These are phyloP conservation scores for Channa striata DNA, from an alignment of 2,797 vertebrate species.

Conservation along the genomic window DNA sequence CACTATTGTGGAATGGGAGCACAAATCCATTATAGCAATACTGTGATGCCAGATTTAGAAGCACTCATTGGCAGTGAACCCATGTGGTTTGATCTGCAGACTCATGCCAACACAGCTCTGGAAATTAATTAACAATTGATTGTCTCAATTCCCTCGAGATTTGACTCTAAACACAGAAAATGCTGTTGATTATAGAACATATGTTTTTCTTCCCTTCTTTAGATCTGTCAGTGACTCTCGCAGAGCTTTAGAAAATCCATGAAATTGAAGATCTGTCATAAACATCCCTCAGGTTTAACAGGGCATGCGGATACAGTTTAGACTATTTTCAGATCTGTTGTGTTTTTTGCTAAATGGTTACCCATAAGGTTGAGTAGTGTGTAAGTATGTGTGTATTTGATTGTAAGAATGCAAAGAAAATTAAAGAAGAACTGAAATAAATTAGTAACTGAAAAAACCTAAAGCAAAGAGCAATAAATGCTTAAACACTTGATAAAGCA, in stretches of 20 bases:
- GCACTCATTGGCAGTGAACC: slow-evolving; percentile 18
- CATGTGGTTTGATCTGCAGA: slow-evolving; percentile 21
- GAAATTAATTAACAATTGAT: slow-evolving; percentile 67
- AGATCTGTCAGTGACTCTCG: slow-evolving; percentile 36
- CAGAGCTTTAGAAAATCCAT: slow-evolving; percentile 46
- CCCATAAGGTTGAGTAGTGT: slow-evolving; percentile 37
- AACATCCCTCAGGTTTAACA: slow-evolving; percentile 57
- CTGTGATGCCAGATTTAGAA: slow-evolving; percentile 26
- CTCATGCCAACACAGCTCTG: slow-evolving; percentile 36
- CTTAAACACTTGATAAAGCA: slow-evolving; percentile 17
- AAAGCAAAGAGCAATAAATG: slow-evolving; percentile 27
- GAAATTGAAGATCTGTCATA: slow-evolving; percentile 53
- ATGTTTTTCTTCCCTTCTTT: slow-evolving; percentile 58
- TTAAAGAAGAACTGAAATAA: slow-evolving; percentile 42
- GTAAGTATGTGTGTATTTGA: background rate
- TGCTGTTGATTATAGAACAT: slow-evolving; percentile 52
- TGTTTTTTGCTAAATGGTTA: slow-evolving; percentile 53
- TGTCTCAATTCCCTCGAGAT: slow-evolving; percentile 50
- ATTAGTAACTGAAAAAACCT: slow-evolving; percentile 20
- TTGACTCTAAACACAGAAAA: slow-evolving; percentile 35
- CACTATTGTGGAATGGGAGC: background rate
- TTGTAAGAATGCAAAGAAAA: slow-evolving; percentile 19
- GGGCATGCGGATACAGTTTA: slow-evolving; percentile 66
- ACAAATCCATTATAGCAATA: slow-evolving; percentile 20
- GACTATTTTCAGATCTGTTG: slow-evolving; percentile 59